A percentile compares a stretch with the other conserved stretches of the same genome.
These are phyloP conservation scores for Drosophila mayri DNA, from an alignment of 1,140 invertebrate species.

Conservation along the genomic window DNA sequence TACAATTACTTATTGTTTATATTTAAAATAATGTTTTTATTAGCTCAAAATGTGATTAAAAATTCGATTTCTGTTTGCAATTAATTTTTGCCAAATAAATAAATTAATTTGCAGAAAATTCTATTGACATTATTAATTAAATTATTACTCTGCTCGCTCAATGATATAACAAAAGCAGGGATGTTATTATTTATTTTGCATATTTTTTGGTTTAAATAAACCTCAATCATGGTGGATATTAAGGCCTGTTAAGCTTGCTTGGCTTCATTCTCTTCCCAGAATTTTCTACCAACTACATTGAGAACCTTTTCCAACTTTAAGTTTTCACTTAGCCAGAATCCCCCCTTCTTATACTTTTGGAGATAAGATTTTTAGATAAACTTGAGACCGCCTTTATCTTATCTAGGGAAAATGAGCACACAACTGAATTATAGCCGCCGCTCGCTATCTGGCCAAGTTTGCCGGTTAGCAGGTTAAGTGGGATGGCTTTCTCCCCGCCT, in stretches of 20 bases:
- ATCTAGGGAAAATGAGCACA: slow-evolving; percentile 20
- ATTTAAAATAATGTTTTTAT: background rate
- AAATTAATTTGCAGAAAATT: background rate
- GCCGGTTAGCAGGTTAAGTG: slow-evolving; percentile 14
- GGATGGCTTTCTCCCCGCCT: background rate
- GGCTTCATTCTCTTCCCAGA: background rate
- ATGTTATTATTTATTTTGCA: background rate
- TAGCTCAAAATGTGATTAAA: no score
- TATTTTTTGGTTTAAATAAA: background rate
- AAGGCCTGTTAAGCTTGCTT: background rate
- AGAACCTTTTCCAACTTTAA: background rate
- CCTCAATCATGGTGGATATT: no score
- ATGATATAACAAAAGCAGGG: background rate
- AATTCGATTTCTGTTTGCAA: background rate
- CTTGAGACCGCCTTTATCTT: slow-evolving; percentile 29
- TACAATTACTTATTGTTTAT: no score
- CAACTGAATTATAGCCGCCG: background rate
- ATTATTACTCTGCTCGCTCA: background rate
- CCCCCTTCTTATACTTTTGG: background rate
- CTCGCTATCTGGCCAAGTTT: slow-evolving; percentile 17
- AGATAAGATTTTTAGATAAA: slow-evolving; percentile 40
- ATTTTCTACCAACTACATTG: slow-evolving; percentile 1
- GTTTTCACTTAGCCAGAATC: slow-evolving; percentile 4
- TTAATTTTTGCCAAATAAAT: background rate
- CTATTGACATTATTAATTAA: background rate